A percentile compares a stretch with the other conserved stretches of the same genome.
phyloP scores from a whole-genome alignment of 2,797 vertebrate genomes.

The Podarcis lilfordi region DNA sequence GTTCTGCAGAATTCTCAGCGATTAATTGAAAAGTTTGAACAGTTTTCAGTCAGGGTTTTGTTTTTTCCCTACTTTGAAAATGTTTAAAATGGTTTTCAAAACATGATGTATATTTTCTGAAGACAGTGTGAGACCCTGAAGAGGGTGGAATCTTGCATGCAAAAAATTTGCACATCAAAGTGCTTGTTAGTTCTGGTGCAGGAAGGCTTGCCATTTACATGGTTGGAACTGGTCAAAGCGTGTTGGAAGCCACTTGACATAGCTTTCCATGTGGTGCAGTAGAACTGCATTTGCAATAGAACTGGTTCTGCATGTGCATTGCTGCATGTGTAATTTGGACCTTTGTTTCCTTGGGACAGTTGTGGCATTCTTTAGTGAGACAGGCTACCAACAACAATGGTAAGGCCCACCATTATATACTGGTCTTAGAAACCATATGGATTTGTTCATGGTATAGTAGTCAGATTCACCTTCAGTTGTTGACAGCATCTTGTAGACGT shows the following conservation, averaged over 20 bases:
- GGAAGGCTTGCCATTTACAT: not conserved
- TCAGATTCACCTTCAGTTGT: not conserved
- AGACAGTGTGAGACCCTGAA: not conserved
- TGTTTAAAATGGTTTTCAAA: not conserved
- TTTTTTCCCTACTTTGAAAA: too few species aligned
- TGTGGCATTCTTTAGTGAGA: not conserved
- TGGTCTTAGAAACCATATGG: not conserved
- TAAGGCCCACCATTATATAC: not conserved
- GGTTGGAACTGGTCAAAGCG: not conserved
- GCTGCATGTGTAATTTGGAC: not conserved
- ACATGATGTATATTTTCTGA: not conserved
- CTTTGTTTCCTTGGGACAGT: not conserved
- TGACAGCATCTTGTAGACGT: not conserved
- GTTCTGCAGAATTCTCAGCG: conserved; percentile 37
- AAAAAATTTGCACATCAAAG: not conserved
- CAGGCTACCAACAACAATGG: not conserved
- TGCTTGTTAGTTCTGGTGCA: not conserved
- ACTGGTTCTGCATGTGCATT: not conserved
- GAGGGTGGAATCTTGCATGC: not conserved
- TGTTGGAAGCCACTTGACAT: too few species aligned
- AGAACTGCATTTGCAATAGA: too few species aligned
- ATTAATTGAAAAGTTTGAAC: conserved; percentile 52
- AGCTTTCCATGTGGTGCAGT: too few species aligned
- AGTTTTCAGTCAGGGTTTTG: not conserved
- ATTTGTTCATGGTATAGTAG: not conserved